These are phyloP conservation scores for Calypte anna DNA, from an alignment of 2,113 vertebrate genomes.

Conservation along the genomic window DNA sequence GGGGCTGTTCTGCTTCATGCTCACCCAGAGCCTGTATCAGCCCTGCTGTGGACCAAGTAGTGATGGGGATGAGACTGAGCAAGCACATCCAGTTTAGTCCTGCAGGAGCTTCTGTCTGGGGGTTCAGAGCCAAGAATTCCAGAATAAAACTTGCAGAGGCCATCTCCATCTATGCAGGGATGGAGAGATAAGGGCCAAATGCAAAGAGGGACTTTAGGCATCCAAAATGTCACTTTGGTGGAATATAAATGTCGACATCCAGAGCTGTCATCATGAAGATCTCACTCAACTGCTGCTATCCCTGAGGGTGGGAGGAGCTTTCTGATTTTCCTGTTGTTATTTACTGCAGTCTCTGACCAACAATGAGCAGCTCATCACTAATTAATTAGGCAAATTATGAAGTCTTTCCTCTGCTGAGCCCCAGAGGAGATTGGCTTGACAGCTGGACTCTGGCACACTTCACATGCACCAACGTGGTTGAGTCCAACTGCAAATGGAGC, in stretches of 20 bases:
- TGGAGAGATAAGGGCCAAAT: background rate
- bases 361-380: background rate
- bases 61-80: no score
- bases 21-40: background rate
- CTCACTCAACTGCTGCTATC: background rate
- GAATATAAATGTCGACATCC: background rate
- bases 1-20: background rate
- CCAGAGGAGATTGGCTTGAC: background rate
- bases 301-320: background rate
- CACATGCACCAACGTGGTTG: background rate
- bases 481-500: background rate
- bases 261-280: background rate
- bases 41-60: background rate
- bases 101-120: background rate
- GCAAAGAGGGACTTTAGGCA: background rate
- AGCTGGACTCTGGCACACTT: background rate
- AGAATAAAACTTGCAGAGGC: background rate
- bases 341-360: background rate
- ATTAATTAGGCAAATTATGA: background rate
- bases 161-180: accelerated
- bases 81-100: background rate
- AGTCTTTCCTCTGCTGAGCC: background rate
- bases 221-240: background rate
- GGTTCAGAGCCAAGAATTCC: background rate
- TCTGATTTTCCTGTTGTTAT: background rate